These are phyloP conservation scores for Gallinago solitaria DNA, from an alignment of 2,797 vertebrate genomes.

Conservation along the genomic window DNA sequence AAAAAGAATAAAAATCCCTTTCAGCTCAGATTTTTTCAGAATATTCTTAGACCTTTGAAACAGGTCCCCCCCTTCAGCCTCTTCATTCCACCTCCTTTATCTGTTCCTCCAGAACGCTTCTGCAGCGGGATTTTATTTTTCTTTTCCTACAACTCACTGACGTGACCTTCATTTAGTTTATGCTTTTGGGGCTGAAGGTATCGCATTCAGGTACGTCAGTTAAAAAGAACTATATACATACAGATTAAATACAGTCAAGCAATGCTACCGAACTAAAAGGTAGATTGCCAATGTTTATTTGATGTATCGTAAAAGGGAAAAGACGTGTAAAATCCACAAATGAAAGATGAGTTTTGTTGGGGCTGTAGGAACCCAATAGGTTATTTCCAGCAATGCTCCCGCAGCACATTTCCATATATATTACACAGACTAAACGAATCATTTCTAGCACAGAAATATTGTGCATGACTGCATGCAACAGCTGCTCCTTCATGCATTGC, in stretches of 20 bases:
- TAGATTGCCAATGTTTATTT: neutral
- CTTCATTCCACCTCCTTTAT: neutral
- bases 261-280: neutral
- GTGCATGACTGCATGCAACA: neutral
- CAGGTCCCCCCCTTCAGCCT: rapidly evolving
- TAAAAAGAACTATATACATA: neutral
- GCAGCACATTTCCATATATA: constrained; percentile 28
- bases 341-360: neutral
- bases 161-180: neutral
- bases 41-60: neutral
- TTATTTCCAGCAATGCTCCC: neutral
- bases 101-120: neutral
- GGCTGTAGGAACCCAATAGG: neutral
- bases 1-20: neutral
- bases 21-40: neutral
- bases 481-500: neutral
- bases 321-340: neutral
- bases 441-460: neutral
- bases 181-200: neutral
- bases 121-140: neutral
- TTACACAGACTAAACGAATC: neutral
- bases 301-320: neutral
- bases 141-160: neutral
- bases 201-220: neutral
- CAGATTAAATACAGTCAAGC: neutral